Base-by-base conservation (phyloP, 1,140 invertebrate genomes). In the Cydia amplana region DNA sequence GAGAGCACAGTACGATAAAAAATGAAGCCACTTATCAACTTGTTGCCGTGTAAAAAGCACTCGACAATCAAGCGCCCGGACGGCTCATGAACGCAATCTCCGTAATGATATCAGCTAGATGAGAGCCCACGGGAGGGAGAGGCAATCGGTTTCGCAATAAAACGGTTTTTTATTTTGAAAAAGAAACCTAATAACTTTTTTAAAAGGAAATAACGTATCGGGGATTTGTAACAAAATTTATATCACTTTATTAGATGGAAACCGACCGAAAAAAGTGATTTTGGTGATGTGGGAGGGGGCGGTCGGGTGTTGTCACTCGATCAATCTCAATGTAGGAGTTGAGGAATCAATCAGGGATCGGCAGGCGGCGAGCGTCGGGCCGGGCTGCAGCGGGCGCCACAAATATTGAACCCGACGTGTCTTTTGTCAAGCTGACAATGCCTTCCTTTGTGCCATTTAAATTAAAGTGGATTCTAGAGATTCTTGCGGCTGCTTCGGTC, bases 331-430 rank as follows among this genome's bases (percentile, higher is more conserved):
- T 80, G 75, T 78, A 81, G 78, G 77, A 76, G 78, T 65, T 78
- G 65, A 70, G 72, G 79, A 84, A 85, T 85, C 82, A 83, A 86
- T 86, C 83, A 86, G 80, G 74, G 75, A 74, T 74, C 75, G 78
- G 78, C 80, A 76, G 55, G 55, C 55, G 55, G 55, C 55, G 55
- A 60, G 55, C 55, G 20, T 4, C 55, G 20, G 51, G 55, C 20
- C 20, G 55, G 55, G 32, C 36, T 18, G 65, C 5, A 4, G 14
- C 36, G n/a, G 36, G 28, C 20, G 28, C 64, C 72, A n/a, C 43
- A 73, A 73, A 73, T 73, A 73, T 73, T 73, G 72, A 18, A 51
- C 32, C 49, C n/a, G 46, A 28, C 49, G 43, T 55, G 49, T 49
- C 72, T 43, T 75, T 80, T 80, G 80, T 81, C 75, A 79, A 55